phyloP scores from a whole-genome alignment of 2,888 invertebrate genomes.

The Lasioglossum vierecki region DNA sequence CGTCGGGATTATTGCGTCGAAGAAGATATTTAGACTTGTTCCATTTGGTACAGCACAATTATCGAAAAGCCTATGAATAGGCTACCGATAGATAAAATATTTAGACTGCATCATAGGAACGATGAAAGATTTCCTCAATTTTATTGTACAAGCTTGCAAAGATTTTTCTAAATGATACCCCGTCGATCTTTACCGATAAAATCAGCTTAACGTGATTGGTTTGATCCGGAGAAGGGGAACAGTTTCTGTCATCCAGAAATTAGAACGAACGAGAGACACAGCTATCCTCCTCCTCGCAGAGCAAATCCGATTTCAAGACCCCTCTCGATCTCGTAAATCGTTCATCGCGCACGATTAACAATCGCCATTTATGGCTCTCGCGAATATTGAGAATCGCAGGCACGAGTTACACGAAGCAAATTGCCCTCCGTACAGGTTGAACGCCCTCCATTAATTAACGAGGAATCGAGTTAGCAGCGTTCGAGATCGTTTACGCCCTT shows the following conservation, averaged over 20 bases:
- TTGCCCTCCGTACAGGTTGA: conserved; percentile 10
- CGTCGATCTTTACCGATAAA: neutral
- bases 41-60: too few species aligned
- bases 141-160: neutral
- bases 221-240: neutral
- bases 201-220: neutral
- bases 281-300: neutral
- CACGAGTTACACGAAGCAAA: conserved; percentile 2
- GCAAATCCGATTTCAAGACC: neutral
- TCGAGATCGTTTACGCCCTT: neutral
- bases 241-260: neutral
- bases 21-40: too few species aligned
- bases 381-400: neutral
- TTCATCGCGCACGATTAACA: neutral
- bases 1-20: too few species aligned
- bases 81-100: too few species aligned
- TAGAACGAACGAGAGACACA: neutral
- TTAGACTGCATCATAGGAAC: neutral
- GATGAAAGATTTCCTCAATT: neutral
- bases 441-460: neutral
- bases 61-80: too few species aligned
- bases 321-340: neutral
- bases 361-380: neutral
- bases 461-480: conserved; percentile 5
- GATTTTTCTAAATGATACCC: neutral